Evolutionary conservation across 64 coral and sea anemone species (phyloP), one percentile per base, ranked within the genome.

Genomic region (Acropora tenuis): DNA sequence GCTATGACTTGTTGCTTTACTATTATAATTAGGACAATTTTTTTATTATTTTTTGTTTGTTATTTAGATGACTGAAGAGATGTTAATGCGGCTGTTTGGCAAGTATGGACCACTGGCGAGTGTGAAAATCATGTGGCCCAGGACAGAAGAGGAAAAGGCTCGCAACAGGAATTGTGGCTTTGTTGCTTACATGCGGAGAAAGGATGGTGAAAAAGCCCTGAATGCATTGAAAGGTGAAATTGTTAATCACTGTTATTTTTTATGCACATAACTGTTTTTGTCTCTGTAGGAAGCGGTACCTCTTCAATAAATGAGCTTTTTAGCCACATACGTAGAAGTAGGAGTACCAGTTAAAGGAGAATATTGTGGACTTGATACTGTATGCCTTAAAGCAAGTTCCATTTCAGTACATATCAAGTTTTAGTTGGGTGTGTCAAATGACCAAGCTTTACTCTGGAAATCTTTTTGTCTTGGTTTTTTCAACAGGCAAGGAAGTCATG

Each of bases 61-160:
- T 11, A 52, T 46, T 46, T 42, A 99, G 97, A 99, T 99, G 97
- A 99, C 95, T 77, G 97, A 99, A 69, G 97, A 99, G 66, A 93
- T 93, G 91, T 77, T 99, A 40, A 99, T 99, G 97, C 90, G 87
- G 6, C 86, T 99, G 42, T 99, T 99, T 90, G 97, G 97, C 10
- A 93, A 99, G 76, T 96, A 88, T 90, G 97, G 97, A 16, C 97
- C 97, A 8, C 48, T 99, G 30, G 97, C 97, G 0, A 99, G 97
- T 89, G 97, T 99, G 12, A 99, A 99, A 80, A 99, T 99, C 6
- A 99, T 99, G 97, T 99, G 97, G 97, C 97, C 97, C 9, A 93
- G 97, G 10, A 99, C 97, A 45, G 97, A 99, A 10, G 97, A 99
- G 42, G 97, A 99, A 63, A 99, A 99, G 76, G 90, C 97, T n/a